Evolutionary conservation across 2,888 invertebrate genomes (phyloP), one percentile per base, ranked within the genome.

Genomic region (Heliconius sara): DNA sequence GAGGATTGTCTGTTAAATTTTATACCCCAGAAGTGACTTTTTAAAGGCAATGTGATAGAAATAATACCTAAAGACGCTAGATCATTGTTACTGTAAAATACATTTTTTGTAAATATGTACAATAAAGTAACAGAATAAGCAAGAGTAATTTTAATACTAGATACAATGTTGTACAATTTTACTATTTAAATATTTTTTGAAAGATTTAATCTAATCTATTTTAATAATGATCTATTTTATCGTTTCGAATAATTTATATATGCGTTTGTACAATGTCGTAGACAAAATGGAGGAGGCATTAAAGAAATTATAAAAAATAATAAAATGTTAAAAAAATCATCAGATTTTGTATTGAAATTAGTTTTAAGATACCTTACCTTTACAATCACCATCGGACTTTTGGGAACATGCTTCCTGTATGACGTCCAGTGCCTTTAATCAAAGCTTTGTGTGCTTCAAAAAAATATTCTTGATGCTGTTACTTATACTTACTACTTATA

Each of bases 71-170:
- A 92, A 94, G 93, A 94, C 90, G 94, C 94, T 94, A 94, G 93
- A 93, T 93, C 94, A 94, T 95, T 95, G 94, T 95, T 94, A 94
- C 92, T 95, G 94, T 94, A 93, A 92, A 92, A 91, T 93, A 93
- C 93, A 90, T 91, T 92, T 89, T 89, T 84, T 94, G 95, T 95
- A 95, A 94, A 95, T 95, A 95, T 95, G 95, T 95, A 95, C 93
- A 92, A 94, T 94, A 94, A 88, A 88, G 89, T 91, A 92, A 93
- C 90, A 89, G 85, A 90, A 88, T 93, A 93, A 93, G 91, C 92
- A 85, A 94, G 87, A 90, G 89, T 91, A 92, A 92, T 91, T 91
- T 89, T 93, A 93, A 93, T 92, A 91, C 91, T 94, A 95, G 93
- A 93, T 91, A 91, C 94, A 95, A 94, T 93, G 93, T 94, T 95